Conservation (phyloP, 2,888 invertebrate genomes). For the Phaonia tiefii region DNA sequence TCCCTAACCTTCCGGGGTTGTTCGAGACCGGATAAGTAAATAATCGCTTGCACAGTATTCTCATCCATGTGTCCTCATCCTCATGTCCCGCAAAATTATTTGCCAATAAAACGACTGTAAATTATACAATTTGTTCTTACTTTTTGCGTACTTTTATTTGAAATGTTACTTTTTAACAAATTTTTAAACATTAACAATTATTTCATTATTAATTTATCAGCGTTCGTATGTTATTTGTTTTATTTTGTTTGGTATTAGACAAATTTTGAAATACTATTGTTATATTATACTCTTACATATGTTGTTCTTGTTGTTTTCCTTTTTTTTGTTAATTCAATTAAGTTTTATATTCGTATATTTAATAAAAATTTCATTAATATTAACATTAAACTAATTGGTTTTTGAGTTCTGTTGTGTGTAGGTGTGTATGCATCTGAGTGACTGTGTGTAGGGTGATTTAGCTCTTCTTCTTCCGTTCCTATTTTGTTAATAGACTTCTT, state of each 20-base stretch:
- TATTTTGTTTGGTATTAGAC: slow-evolving; percentile 71
- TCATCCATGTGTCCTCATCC: too few relatives aligned
- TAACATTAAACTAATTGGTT: slow-evolving; percentile 65
- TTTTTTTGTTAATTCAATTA: slow-evolving; percentile 62
- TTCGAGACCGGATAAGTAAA: too few relatives aligned
- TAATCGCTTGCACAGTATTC: too few relatives aligned
- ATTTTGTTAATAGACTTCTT: slow-evolving; percentile 42
- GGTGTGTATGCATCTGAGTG: slow-evolving; percentile 3
- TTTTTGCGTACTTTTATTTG: slow-evolving; percentile 77
- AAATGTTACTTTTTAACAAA: slow-evolving; percentile 80
- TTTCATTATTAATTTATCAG: slow-evolving; percentile 68
- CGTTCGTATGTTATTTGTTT: slow-evolving; percentile 68
- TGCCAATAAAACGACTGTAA: too few relatives aligned
- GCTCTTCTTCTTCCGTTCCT: slow-evolving; percentile 2
- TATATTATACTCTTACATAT: slow-evolving; percentile 70
- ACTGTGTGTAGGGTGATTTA: slow-evolving; percentile 46
- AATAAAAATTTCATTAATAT: slow-evolving; percentile 69
- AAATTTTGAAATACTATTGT: slow-evolving; percentile 71
- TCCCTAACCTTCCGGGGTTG: too few relatives aligned
- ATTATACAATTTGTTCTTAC: slow-evolving; percentile 50
- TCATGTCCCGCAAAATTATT: slow-evolving; percentile 8
- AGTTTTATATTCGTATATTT: slow-evolving; percentile 65
- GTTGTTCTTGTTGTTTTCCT: slow-evolving; percentile 70
- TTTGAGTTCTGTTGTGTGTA: slow-evolving; percentile 17
- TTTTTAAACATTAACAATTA: slow-evolving; percentile 81